Base-by-base conservation (phyloP, 2,113 vertebrate species). In the Kryptolebias marmoratus region DNA sequence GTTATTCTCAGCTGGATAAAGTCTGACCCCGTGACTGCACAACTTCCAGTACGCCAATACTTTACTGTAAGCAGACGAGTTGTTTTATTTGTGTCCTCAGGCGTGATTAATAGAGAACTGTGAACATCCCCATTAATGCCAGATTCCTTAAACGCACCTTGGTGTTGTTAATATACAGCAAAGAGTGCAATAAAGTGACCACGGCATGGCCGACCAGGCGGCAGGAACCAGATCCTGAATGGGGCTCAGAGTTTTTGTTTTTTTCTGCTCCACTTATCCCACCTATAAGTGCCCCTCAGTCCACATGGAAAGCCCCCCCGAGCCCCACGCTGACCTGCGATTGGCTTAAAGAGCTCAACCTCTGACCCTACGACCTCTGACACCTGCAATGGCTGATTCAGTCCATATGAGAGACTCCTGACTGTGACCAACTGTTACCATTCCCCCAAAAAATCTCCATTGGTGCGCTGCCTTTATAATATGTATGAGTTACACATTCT, bases 331-430 rank as follows among this genome's bases (percentile, higher is more conserved):
- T 75, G 83, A 87, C 81, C 82, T 53, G 49, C 73, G 88, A 88
- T 88, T 88, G 81, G 87, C 77, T 87, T 75, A 75, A 77, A 81
- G 50, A 68, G 63, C 72, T 81, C 73, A 80, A 82, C 83, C 88
- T 36, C 73, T 82, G 61, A 84, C 79, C 86, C 59, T 11, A 3
- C 66, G 68, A 79, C 78, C 85, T 78, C 52, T 80, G 81, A 88
- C 82, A 87, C 53, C 54, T 65, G 63, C 57, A 68, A 56, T 16
- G 80, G 85, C 87, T 93, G 85, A 91, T 89, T 89, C 75, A 83
- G 80, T 91, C 86, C 86, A 85, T 91, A 87, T 89, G 88, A 90
- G 89, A 87, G 86, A 88, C 84, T 86, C 83, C 88, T 84, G 81
- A 90, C 84, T 88, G 80, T 82, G 80, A 88, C 86, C 84, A 62